phyloP scores from a whole-genome alignment of 2,113 vertebrate species.

The Xiphorhynchus elegans region DNA sequence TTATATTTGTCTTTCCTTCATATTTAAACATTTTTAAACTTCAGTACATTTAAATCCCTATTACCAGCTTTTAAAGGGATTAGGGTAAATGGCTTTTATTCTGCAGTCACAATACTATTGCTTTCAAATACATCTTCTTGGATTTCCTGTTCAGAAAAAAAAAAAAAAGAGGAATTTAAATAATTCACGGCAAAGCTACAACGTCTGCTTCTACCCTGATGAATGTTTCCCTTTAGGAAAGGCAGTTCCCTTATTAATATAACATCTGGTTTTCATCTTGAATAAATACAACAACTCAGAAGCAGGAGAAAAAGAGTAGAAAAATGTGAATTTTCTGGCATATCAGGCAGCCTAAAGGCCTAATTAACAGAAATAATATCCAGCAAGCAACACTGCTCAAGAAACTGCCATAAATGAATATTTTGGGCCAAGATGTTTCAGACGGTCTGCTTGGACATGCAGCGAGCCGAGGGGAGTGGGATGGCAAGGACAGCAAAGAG shows the following conservation, averaged over 20 bases:
- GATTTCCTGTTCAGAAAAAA: conserved; percentile 58
- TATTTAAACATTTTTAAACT: conserved; percentile 17
- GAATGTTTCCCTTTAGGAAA: conserved; percentile 73
- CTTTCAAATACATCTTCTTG: conserved; percentile 59
- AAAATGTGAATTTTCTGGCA: conserved; percentile 22
- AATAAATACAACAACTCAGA: conserved; percentile 62
- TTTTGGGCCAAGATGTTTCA: not conserved
- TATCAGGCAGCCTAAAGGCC: conserved; percentile 51
- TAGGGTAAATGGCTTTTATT: conserved; percentile 36
- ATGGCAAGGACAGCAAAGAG: not conserved
- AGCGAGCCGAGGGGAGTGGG: not conserved
- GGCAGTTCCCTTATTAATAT: conserved; percentile 57
- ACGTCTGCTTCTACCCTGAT: conserved; percentile 50
- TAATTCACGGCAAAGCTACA: conserved; percentile 67
- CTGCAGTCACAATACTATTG: conserved; percentile 16
- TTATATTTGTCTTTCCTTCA: not conserved
- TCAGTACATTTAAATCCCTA: not conserved
- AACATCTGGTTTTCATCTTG: conserved; percentile 77
- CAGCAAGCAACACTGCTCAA: not conserved
- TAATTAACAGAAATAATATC: conserved; percentile 44
- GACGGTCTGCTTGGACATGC: not conserved
- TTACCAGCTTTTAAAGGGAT: conserved; percentile 41
- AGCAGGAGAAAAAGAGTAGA: conserved; percentile 2
- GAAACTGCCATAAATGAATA: not conserved
- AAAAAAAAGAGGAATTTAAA: conserved; percentile 65